Percentiles rank a stretch among this genome's conserved stretches.
Evolutionary conservation across 64 coral and sea anemone species (phyloP).

Genomic region (Porites lutea): DNA sequence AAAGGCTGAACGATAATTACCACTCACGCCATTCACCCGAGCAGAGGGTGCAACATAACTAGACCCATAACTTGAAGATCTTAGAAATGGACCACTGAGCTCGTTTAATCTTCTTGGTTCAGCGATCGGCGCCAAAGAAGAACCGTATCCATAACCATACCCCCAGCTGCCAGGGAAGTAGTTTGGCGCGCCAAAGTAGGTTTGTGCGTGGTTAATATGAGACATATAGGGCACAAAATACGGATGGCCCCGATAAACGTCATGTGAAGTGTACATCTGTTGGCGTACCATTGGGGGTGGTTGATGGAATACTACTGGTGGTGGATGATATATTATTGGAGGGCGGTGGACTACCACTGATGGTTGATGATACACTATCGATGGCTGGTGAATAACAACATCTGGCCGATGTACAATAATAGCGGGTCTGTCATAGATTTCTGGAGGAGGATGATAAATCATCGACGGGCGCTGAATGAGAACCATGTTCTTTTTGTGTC

Average conservation of each 20-base stretch:
- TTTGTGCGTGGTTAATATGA: conserved; percentile 27
- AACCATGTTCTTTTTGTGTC: conserved; percentile 78
- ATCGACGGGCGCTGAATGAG: conserved; percentile 67
- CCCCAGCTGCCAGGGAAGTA: conserved; percentile 68
- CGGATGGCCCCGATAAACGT: conserved; percentile 72
- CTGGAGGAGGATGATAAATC: conserved; percentile 89
- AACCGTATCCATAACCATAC: conserved; percentile 55
- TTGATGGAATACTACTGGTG: conserved; percentile 90
- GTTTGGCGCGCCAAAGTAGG: conserved; percentile 72
- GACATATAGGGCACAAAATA: conserved; percentile 54
- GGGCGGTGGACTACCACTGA: conserved; percentile 92
- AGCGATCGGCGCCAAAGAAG: background rate
- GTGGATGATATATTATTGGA: conserved; percentile 83
- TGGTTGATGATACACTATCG: conserved; percentile 87
- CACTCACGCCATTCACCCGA: background rate
- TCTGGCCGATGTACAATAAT: conserved; percentile 89
- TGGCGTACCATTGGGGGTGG: conserved; percentile 73
- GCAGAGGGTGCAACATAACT: background rate
- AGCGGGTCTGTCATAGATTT: conserved; percentile 86
- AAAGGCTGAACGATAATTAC: conserved; percentile 7
- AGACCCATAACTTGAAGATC: background rate
- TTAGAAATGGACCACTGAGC: background rate
- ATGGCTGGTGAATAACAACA: conserved; percentile 84
- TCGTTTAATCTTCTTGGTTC: background rate
- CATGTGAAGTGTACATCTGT: conserved; percentile 68